phyloP scores from a whole-genome alignment of 2,113 vertebrate genomes.

The Tachycineta bicolor region DNA sequence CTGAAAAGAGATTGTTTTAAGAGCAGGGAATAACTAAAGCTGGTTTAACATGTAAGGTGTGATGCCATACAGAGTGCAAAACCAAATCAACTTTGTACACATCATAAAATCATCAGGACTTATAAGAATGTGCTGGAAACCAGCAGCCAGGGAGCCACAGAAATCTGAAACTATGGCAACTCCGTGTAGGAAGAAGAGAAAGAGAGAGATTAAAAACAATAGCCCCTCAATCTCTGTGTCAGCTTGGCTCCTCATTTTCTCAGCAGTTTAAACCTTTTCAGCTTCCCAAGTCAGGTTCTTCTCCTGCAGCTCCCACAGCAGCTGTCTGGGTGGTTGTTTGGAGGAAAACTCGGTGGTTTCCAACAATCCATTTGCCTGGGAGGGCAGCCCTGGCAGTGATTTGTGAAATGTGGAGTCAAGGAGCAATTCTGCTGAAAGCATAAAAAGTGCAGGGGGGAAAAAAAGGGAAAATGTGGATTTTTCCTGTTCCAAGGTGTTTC shows the following conservation, averaged over 20 bases:
- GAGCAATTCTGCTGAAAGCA: neutral
- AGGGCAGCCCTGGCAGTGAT: neutral
- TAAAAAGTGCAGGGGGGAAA: neutral
- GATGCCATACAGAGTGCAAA: neutral
- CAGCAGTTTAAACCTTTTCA: constrained; percentile 21
- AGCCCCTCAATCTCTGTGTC: constrained; percentile 3
- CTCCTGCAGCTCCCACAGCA: neutral
- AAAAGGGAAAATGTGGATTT: neutral
- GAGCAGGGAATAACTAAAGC: neutral
- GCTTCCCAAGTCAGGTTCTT: neutral
- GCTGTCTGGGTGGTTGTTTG: neutral
- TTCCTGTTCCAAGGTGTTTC: neutral
- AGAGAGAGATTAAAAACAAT: constrained; percentile 41
- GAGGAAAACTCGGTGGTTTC: neutral
- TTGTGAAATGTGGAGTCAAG: neutral
- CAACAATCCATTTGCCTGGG: neutral
- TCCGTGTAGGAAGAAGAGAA: neutral
- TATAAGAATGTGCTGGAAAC: constrained; percentile 24
- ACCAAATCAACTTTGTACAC: neutral
- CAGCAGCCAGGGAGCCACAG: constrained; percentile 38
- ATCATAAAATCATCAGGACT: constrained; percentile 40
- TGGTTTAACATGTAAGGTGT: neutral
- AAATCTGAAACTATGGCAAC: constrained; percentile 65
- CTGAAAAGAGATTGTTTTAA: neutral
- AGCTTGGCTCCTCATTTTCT: constrained; percentile 47